phyloP scores from a whole-genome alignment of 1,140 invertebrate species.

The Heliconius melpomene region DNA sequence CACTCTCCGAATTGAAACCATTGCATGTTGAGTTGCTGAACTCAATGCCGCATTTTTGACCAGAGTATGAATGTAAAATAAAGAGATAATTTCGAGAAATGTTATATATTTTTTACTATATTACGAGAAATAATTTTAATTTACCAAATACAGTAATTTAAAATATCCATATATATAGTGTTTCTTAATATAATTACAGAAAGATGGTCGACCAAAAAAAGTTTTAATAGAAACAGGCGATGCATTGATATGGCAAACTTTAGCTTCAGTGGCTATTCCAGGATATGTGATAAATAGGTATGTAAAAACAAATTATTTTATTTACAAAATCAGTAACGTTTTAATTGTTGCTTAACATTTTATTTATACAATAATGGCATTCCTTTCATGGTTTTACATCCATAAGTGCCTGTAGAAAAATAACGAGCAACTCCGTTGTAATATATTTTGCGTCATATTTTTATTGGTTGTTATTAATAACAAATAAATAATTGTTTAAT shows the following conservation, averaged over 20 bases:
- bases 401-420: neutral
- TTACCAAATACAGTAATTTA: too few species aligned
- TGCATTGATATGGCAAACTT: conserved; percentile 94
- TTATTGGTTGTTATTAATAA: too few species aligned
- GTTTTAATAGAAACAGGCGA: conserved; percentile 87
- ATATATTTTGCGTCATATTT: neutral
- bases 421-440: neutral
- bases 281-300: conserved; percentile 94
- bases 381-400: neutral
- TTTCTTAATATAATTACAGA: conserved; percentile 44
- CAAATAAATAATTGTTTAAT: too few species aligned
- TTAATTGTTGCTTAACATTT: too few species aligned
- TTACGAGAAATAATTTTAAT: too few species aligned
- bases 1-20: too few species aligned
- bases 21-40: too few species aligned
- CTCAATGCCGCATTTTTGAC: rapidly evolving
- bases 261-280: conserved; percentile 95
- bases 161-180: too few species aligned
- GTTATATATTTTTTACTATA: too few species aligned
- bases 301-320: neutral
- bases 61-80: too few species aligned
- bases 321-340: too few species aligned
- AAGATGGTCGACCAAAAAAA: conserved; percentile 65
- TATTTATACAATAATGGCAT: neutral
- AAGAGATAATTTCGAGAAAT: too few species aligned